Base-by-base conservation (phyloP, 92 coral and sea anemone species). In the Palythoa grandis region DNA sequence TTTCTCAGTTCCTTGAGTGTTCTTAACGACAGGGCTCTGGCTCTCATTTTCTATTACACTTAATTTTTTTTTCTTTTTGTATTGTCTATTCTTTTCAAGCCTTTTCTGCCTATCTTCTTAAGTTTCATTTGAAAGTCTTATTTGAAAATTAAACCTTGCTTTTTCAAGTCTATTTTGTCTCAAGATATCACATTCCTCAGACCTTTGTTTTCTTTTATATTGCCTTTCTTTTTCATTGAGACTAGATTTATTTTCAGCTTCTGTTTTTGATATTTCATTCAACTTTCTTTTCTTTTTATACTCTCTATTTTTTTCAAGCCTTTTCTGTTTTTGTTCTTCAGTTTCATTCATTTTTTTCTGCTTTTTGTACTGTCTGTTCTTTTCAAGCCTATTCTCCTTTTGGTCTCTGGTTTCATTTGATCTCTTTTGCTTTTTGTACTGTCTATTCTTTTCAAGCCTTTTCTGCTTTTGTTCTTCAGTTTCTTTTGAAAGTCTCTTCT, bases 171-270 rank as follows among this genome's bases (percentile, higher is more conserved):
- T 16, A n/a, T 63, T 63, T 16, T 22, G 24, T 63, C 70, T 63
- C 24, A 22, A 63, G 23, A 63, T 63, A 16, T 63, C 70, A 63
- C 70, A 63, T 63, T 63, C 70, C 23, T 63, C 70, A 16, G 70
- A 63, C 70, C 70, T 63, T 63, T 63, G 70, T 17, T 63, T 63
- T 22, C 23, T 63, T 63, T 63, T 63, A 63, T 70, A 20, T 70
- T 70, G 43, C 74, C 74, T 70, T 11, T 70, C 47, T 70, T 70
- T 70, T 70, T 23, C 50, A 70, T 52, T 52, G 54, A 70, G 74
- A 22, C 74, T 70, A n/a, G 74, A 11, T 70, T 8, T 70, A 2
- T 70, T 70, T 70, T 70, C 48, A 37, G 50, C 74, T 70, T 70
- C 74, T 70, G 74, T 70, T 70, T 70, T 38, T 70, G 74, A 22